Conservation (phyloP, 2,888 invertebrate genomes). For the Ichneumon xanthorius region DNA sequence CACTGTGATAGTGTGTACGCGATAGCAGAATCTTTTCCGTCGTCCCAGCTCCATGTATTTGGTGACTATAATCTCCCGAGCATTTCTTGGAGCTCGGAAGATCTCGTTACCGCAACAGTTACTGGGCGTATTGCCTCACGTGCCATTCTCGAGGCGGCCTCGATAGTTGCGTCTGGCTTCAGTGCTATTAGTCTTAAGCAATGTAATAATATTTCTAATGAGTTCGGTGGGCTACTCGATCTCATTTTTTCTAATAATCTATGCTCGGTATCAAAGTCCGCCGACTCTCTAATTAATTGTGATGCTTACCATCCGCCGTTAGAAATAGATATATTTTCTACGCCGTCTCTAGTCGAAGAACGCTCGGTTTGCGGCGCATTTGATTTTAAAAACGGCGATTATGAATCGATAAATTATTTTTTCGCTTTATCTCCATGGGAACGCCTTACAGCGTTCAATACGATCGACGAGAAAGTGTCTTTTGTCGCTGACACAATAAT, state of each 20-base stretch:
- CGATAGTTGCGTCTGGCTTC: not conserved
- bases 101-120: not conserved
- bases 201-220: not conserved
- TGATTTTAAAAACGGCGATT: not conserved
- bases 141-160: not conserved
- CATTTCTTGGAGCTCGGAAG: not conserved
- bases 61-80: not conserved
- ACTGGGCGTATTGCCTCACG: not conserved
- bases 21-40: not conserved
- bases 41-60: not conserved
- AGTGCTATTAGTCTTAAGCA: not conserved
- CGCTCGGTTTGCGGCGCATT: not conserved
- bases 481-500: not conserved
- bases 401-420: not conserved
- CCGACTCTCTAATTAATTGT: not conserved
- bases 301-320: conserved; percentile 7
- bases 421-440: not conserved
- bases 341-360: not conserved
- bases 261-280: not conserved
- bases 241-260: not conserved
- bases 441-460: not conserved
- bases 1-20: not conserved
- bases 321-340: not conserved
- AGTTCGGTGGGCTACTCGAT: not conserved
- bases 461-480: not conserved